These are phyloP conservation scores for Myotis vivesi DNA, from an alignment of 2,797 vertebrate genomes.

Conservation along the genomic window DNA sequence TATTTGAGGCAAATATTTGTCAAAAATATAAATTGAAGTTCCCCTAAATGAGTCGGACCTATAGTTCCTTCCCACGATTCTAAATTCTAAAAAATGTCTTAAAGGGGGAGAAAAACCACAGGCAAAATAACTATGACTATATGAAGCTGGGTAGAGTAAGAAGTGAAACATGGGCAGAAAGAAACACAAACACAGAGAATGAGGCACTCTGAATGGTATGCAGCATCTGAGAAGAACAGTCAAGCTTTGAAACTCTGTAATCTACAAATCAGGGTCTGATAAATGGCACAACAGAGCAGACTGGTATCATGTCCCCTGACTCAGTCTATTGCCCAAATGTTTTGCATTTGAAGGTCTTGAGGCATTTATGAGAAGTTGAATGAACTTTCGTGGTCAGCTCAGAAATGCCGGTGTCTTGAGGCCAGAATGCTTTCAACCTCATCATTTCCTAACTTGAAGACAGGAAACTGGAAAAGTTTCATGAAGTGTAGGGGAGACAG, in stretches of 20 bases:
- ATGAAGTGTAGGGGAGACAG: conserved; percentile 69
- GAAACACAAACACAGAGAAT: not conserved
- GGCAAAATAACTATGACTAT: conserved; percentile 37
- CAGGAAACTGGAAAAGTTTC: conserved; percentile 76
- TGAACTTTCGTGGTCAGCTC: conserved; percentile 77
- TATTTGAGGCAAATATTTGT: conserved; percentile 80
- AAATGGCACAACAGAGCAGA: not conserved
- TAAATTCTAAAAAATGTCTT: conserved; percentile 17
- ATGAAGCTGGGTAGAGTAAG: conserved; percentile 44
- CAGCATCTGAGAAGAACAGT: not conserved
- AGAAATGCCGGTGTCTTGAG: conserved; percentile 71
- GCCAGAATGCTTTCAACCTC: conserved; percentile 76
- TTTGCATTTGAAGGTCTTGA: conserved; percentile 78
- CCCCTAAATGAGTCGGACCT: conserved; percentile 22
- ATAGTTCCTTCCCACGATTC: conserved; percentile 29
- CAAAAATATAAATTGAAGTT: conserved; percentile 75
- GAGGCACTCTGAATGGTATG: conserved; percentile 13
- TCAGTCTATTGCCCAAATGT: conserved; percentile 53
- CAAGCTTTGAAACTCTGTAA: not conserved
- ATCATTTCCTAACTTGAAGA: conserved; percentile 74
- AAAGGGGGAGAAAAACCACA: conserved; percentile 42
- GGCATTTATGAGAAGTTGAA: conserved; percentile 70
- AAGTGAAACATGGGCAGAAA: conserved; percentile 45
- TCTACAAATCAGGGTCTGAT: conserved; percentile 49
- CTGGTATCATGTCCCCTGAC: conserved; percentile 34